Conservation (phyloP, 2,888 invertebrate genomes). For the Gortyna flavago region DNA sequence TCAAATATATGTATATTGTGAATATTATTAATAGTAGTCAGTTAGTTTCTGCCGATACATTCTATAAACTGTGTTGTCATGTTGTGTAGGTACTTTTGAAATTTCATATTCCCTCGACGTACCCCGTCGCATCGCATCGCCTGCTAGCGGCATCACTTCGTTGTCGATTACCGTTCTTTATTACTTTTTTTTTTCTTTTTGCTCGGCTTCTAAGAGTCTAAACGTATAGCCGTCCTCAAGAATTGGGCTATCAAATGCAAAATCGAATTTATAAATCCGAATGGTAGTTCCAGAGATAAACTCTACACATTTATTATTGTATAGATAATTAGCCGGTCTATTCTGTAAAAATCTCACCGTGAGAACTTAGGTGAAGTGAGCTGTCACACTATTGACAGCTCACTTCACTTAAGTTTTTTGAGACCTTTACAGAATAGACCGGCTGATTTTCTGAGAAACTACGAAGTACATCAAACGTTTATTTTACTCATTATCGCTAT, state of each 20-base stretch:
- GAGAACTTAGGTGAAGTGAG: neutral
- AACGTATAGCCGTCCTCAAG: neutral
- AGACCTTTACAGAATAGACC: neutral
- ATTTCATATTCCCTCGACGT: neutral
- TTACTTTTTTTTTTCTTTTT: neutral
- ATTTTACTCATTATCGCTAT: conserved; percentile 1
- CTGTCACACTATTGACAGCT: neutral
- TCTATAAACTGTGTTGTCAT: neutral
- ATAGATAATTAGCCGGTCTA: no score
- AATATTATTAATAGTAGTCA: neutral
- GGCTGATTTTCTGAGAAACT: neutral
- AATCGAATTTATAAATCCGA: neutral
- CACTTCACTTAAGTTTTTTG: neutral
- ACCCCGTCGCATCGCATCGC: neutral
- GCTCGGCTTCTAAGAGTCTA: no score
- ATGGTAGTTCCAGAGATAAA: no score
- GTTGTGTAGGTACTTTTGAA: neutral
- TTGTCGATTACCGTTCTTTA: neutral
- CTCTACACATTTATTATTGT: no score
- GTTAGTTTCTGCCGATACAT: neutral
- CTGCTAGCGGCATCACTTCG: neutral
- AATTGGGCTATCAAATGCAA: neutral
- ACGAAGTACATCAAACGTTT: neutral
- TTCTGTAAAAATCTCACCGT: neutral
- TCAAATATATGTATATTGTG: neutral